Percentiles rank a stretch among this genome's conserved stretches.
These are phyloP conservation scores for Laticauda laticaudata DNA, from an alignment of 2,113 vertebrate species.

Conservation along the genomic window DNA sequence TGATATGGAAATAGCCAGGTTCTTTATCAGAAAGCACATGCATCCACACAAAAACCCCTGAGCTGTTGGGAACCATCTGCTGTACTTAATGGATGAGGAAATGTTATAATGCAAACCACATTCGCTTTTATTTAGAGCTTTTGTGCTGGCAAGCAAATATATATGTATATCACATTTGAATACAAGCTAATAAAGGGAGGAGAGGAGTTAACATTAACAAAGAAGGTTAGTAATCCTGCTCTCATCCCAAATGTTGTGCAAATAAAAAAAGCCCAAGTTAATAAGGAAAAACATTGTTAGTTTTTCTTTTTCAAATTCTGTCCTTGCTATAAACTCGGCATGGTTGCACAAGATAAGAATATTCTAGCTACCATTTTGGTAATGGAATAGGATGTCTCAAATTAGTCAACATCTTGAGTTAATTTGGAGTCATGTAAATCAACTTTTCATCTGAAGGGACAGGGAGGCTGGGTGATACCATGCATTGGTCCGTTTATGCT, in stretches of 20 bases:
- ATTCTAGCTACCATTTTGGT: not conserved
- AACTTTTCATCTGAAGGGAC: not conserved
- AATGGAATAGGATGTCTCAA: not conserved
- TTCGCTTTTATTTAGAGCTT: conserved; percentile 17
- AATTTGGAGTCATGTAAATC: not conserved
- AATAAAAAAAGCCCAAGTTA: not conserved
- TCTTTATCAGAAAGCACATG: conserved; percentile 19
- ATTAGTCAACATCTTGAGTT: not conserved
- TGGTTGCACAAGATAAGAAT: not conserved
- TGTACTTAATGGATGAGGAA: conserved; percentile 15
- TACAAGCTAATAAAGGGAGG: not conserved
- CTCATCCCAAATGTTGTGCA: not conserved
- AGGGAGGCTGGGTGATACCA: not conserved
- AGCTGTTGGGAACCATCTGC: conserved; percentile 4
- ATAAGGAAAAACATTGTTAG: not conserved
- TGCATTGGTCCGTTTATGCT: not conserved
- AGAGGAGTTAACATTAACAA: not conserved
- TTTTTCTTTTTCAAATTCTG: not conserved
- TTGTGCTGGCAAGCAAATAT: conserved; percentile 13
- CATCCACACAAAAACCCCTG: not conserved
- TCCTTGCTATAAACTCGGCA: not conserved
- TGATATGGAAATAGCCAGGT: conserved; percentile 2
- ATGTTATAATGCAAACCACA: not conserved
- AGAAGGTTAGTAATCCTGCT: not conserved
- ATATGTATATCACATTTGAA: conserved; percentile 7